These are phyloP conservation scores for Manis pentadactyla DNA, from an alignment of 2,797 vertebrate genomes.

Conservation along the genomic window DNA sequence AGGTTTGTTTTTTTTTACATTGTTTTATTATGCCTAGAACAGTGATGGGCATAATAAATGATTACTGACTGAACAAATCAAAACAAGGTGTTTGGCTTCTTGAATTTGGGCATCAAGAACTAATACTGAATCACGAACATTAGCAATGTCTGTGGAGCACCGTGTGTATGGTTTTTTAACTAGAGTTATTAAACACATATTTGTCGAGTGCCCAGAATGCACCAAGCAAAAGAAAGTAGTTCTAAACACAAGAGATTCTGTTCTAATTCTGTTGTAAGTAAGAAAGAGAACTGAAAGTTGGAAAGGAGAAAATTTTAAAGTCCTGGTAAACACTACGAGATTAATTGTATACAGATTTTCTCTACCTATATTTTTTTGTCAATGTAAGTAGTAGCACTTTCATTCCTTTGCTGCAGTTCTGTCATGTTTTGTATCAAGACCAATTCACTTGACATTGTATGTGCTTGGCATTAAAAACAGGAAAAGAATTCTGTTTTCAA, in stretches of 20 bases:
- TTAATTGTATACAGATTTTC: neutral
- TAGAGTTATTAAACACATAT: neutral
- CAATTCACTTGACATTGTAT: conserved; percentile 46
- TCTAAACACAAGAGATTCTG: too few species aligned
- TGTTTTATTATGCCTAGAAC: neutral
- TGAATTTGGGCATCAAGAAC: neutral
- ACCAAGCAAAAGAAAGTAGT: neutral
- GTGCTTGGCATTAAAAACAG: conserved; percentile 73
- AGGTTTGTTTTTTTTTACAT: neutral
- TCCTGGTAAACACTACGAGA: neutral
- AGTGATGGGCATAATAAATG: neutral
- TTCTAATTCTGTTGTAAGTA: neutral
- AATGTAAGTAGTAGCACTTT: neutral
- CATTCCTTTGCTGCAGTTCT: neutral
- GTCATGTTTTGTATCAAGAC: conserved; percentile 38
- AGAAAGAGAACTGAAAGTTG: neutral
- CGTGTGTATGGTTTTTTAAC: neutral
- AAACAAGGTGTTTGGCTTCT: neutral
- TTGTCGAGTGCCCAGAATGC: neutral
- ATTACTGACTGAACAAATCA: neutral
- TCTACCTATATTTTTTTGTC: neutral
- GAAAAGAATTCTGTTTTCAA: conserved; percentile 65
- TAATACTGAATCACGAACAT: neutral
- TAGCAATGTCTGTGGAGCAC: neutral
- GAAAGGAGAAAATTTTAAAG: neutral